Evolutionary conservation across 2,888 invertebrate genomes (phyloP).

Genomic region (Conus canariensis): DNA sequence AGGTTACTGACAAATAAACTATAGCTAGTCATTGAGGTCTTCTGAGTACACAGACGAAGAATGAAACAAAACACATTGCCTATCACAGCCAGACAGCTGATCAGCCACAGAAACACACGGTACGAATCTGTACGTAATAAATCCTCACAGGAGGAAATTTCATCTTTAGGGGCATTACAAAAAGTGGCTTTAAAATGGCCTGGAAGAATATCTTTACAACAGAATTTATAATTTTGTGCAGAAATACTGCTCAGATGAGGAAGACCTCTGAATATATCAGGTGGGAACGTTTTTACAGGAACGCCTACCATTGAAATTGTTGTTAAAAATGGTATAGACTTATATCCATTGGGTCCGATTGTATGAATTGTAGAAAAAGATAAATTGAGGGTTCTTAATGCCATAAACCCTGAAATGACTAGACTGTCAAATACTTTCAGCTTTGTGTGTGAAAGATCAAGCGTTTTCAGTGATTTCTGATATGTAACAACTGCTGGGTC

Average conservation of each 20-base stretch:
- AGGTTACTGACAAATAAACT: neutral
- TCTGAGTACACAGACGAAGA: no score
- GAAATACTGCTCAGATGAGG: neutral
- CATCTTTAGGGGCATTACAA: neutral
- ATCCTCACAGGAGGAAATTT: no score
- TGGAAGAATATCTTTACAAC: neutral
- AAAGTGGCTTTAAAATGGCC: neutral
- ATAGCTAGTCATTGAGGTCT: no score
- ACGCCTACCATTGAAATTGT: neutral
- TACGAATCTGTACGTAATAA: no score
- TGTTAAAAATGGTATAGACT: neutral
- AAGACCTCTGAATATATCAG: neutral
- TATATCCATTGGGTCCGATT: neutral
- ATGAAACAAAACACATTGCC: no score
- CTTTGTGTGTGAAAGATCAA: neutral
- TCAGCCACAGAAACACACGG: no score
- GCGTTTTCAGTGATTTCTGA: neutral
- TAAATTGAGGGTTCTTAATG: neutral
- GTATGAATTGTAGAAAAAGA: neutral
- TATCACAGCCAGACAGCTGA: no score
- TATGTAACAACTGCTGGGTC: no score
- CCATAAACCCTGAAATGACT: neutral
- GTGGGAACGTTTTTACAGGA: neutral
- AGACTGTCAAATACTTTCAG: neutral
- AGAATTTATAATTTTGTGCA: neutral